Base-by-base conservation (phyloP, 2,888 invertebrate species). In the Pachliopta kotzebuea region DNA sequence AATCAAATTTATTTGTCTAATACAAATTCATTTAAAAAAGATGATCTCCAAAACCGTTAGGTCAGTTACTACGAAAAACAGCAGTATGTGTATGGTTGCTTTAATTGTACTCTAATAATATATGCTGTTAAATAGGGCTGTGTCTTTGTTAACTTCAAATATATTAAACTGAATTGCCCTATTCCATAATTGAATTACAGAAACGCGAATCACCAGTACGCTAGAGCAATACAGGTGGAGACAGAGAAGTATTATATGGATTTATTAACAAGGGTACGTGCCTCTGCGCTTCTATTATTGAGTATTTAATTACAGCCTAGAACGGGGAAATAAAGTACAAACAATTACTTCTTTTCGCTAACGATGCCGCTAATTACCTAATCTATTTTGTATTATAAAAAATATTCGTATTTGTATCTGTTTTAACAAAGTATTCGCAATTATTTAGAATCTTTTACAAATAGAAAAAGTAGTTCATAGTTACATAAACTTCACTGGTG, bases 301-400 rank as follows among this genome's bases (percentile, higher is more conserved):
- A 85, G 75, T 82, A 82, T 87, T 89, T 88, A 88, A 88, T 88
- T 88, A 88, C 78, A 82, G 79, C 82, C 81, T 80, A 78, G 74
- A 76, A 77, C 73, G 69, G 70, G 75, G 71, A 84, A 85, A 87
- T 88, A 86, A 87, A 88, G 87, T 84, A 84, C 80, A 64, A 74
- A 75, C 84, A 86, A 86, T 89, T 88, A 89, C 86, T 87, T 87
- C 83, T 81, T 81, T 85, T 81, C 84, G 74, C 78, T 81, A 84
- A 84, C 84, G 81, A 85, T 83, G 78, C 82, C 77, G 79, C 80
- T 74, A 79, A 80, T 86, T 85, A 84, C 81, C 79, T 83, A 85
- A 86, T 84, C 45, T n/a, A 4, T 26, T 26, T 4, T 26, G n/a
- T n/a, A 37, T 14, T 37, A 37, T 45, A 11, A n/a, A 45, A n/a